A percentile compares a stretch with the other conserved stretches of the same genome.
Evolutionary conservation across 1,140 invertebrate species (phyloP).

Genomic region (Harpegnathos saltator): DNA sequence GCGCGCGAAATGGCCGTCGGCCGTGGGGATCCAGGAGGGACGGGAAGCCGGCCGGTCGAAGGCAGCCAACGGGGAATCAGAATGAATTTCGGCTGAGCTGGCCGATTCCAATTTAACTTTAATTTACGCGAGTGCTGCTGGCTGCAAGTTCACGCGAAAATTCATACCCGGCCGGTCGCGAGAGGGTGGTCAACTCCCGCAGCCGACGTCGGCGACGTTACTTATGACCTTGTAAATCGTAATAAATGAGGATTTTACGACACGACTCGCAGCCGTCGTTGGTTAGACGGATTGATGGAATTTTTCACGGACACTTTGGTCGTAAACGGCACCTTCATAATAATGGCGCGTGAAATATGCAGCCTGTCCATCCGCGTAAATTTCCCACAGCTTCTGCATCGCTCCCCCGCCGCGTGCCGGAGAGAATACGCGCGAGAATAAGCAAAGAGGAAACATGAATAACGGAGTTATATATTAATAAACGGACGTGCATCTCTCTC

Average conservation of each 20-base stretch:
- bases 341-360: constrained; percentile 51
- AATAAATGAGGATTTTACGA: constrained; percentile 55
- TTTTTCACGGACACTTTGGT: constrained; percentile 46
- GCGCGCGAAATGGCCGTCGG: constrained; percentile 19
- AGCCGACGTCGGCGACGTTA: constrained; percentile 18
- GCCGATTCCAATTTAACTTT: constrained; percentile 69
- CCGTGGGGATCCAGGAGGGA: neutral
- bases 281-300: constrained; percentile 52
- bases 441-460: neutral
- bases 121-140: constrained; percentile 67
- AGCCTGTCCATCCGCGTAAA: constrained; percentile 28
- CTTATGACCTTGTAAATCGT: constrained; percentile 53
- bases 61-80: constrained; percentile 49
- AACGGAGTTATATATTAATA: neutral
- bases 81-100: constrained; percentile 59
- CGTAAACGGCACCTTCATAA: constrained; percentile 47
- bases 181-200: neutral
- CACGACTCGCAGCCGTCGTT: constrained; percentile 7
- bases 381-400: constrained; percentile 23
- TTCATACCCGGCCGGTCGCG: constrained; percentile 60
- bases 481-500: neutral
- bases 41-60: constrained; percentile 5
- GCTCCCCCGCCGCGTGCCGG: neutral
- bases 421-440: neutral
- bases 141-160: constrained; percentile 58